Base-by-base conservation (phyloP, 2,888 invertebrate species). In the Eucera pruinosa region DNA sequence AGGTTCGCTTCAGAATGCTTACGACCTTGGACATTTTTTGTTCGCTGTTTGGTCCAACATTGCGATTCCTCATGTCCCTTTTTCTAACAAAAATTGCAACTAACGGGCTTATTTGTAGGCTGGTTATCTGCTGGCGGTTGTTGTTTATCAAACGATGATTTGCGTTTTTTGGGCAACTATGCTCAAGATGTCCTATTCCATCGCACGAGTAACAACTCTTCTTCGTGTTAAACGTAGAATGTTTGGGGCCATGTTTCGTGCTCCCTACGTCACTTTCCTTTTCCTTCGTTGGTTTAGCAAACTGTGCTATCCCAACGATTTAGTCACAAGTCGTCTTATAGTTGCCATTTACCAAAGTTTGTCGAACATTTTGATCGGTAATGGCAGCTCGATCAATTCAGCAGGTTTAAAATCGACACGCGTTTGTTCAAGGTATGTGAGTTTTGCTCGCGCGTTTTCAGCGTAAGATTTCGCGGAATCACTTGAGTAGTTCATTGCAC, bases 361-460 rank as follows among this genome's bases (percentile, higher is more conserved):
- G 61, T 0, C 36, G 48, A 6, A 62, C 36, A 62, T 15, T 48
- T 18, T 47, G 15, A n/a, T 62, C 61, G 4, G 2, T 36, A 2
- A 36, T 33, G 15, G 18, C 47, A n/a, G 45, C 1, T 47, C 47
- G 23, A 62, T 36, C 23, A 62, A 25, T n/a, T 62, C 48, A 0
- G 3, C 23, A 20, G 36, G 48, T 45, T 36, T 62, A 36, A 62
- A 62, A 23, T 20, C 9, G 6, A 67, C 23, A 1, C 18, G 45
- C 4, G 66, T 57, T 36, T 67, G 66, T 11, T 45, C 47, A 13
- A 45, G 47, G 39, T 48, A 67, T 13, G 20, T 47, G n/a, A 67
- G n/a, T 13, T 67, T 57, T 1, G 18, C 36, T 0, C 48, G 57
- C 1, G 27, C 57, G 18, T 67, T 39, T 18, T 67, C 66, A 23